Percentiles rank a stretch among this genome's conserved stretches.
Evolutionary conservation across 2,797 vertebrate species (phyloP).

Genomic region (Aeoliscus strigatus): DNA sequence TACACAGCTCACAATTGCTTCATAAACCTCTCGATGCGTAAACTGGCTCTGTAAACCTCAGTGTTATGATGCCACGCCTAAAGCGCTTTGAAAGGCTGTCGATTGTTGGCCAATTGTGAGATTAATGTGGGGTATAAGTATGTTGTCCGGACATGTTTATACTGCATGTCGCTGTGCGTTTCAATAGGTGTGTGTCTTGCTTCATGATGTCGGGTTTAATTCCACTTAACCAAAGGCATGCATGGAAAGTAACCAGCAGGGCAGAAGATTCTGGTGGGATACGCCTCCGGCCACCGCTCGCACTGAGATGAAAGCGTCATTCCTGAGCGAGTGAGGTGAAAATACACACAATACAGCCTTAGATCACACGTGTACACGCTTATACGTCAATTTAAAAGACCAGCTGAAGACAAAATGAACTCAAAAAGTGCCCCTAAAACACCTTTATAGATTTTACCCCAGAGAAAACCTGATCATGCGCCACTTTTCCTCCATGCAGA

Average conservation of each 20-base stretch:
- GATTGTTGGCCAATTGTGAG: slow-evolving; percentile 9
- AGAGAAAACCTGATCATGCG: neutral
- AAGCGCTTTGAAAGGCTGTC: slow-evolving; percentile 15
- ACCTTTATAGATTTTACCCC: neutral
- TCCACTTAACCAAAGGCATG: slow-evolving; percentile 45
- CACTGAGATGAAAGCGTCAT: slow-evolving; percentile 20
- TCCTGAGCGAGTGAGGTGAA: slow-evolving; percentile 37
- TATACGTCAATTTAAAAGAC: too few species aligned
- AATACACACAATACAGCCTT: too few species aligned
- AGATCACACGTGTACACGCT: too few species aligned
- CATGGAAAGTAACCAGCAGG: slow-evolving; percentile 56
- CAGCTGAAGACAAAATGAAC: too few species aligned
- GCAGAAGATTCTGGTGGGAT: slow-evolving; percentile 38
- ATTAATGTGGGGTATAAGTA: slow-evolving; percentile 11
- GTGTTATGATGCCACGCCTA: slow-evolving; percentile 36
- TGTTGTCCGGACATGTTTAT: slow-evolving; percentile 57
- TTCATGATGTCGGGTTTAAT: slow-evolving; percentile 22
- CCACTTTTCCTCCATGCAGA: slow-evolving; percentile 11
- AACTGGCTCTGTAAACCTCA: slow-evolving; percentile 46
- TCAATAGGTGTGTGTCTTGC: slow-evolving; percentile 29
- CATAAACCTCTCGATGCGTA: slow-evolving; percentile 46
- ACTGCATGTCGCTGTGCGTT: slow-evolving; percentile 15
- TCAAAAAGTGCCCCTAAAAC: slow-evolving; percentile 1
- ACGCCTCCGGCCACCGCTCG: neutral
- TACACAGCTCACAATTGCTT: slow-evolving; percentile 45